Conservation (phyloP, 2,113 vertebrate genomes). For the Xiphias gladius region DNA sequence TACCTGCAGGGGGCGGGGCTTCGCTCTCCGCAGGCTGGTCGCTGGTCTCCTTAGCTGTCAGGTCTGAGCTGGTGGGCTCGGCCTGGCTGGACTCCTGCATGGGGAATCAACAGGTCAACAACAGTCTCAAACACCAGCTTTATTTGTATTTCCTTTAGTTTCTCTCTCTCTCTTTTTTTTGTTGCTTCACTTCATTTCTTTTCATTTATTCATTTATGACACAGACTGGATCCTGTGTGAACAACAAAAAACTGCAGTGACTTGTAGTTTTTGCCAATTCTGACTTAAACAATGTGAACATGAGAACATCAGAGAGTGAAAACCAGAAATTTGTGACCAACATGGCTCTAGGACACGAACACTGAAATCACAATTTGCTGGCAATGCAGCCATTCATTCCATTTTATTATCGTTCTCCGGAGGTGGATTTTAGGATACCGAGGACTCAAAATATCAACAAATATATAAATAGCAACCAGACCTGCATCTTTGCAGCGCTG, state of each 20-base stretch:
- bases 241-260: no score
- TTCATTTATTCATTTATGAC: not conserved
- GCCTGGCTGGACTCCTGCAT: conserved; percentile 16
- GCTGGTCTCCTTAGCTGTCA: conserved; percentile 38
- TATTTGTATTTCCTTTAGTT: not conserved
- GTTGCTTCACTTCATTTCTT: no score
- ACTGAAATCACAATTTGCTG: no score
- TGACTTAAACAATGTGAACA: no score
- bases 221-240: not conserved
- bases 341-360: no score
- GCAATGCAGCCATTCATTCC: no score
- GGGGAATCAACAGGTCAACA: conserved; percentile 37
- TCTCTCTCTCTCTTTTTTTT: not conserved
- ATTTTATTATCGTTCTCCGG: no score
- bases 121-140: not conserved
- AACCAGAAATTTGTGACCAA: no score
- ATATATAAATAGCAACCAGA: not conserved
- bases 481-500: conserved; percentile 35
- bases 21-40: conserved; percentile 18
- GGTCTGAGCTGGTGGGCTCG: not conserved
- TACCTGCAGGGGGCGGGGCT: conserved; percentile 68
- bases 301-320: not conserved
- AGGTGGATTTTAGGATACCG: no score
- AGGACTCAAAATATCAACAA: not conserved
- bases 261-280: no score